A percentile compares a stretch with the other conserved stretches of the same genome.
Evolutionary conservation across 2,888 invertebrate species (phyloP).

Genomic region (Hirtodrosophila confusa): DNA sequence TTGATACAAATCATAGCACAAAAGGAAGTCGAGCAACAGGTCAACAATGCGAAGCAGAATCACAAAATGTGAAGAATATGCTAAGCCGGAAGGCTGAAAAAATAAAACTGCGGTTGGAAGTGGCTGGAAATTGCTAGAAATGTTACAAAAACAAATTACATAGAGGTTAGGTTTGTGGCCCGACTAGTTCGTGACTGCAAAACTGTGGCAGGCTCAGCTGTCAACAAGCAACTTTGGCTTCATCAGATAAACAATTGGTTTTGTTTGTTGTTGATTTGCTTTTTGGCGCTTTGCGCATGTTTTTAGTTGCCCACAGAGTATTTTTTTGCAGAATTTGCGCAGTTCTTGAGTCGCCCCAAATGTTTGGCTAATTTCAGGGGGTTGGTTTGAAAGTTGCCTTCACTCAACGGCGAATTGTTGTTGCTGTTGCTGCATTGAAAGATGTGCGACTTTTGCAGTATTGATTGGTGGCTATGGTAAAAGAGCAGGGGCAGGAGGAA

Average conservation of each 20-base stretch:
- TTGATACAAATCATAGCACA: constrained; percentile 28
- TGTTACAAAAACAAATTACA: not conserved
- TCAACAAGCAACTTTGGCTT: no score
- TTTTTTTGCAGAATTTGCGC: constrained; percentile 33
- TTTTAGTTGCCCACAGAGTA: constrained; percentile 30
- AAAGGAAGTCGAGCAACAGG: constrained; percentile 58
- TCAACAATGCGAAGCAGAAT: constrained; percentile 38
- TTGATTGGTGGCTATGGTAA: constrained; percentile 14
- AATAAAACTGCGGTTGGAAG: no score
- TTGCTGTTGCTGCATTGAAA: constrained; percentile 24
- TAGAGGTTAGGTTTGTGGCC: constrained; percentile 18
- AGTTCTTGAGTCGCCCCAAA: constrained; percentile 19
- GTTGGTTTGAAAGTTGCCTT: constrained; percentile 29
- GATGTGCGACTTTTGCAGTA: constrained; percentile 32
- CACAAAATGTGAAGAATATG: not conserved
- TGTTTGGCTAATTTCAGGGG: constrained; percentile 11
- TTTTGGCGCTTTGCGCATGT: no score
- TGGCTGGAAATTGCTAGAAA: constrained; percentile 20
- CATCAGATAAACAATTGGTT: no score
- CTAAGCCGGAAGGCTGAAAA: no score
- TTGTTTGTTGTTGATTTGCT: no score
- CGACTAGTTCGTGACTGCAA: constrained; percentile 22
- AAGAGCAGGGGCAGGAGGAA: not conserved
- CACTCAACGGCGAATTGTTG: constrained; percentile 11
- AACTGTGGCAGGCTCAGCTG: constrained; percentile 18